Evolutionary conservation across 2,888 invertebrate genomes (phyloP).

Genomic region (Andricus quercusramuli): DNA sequence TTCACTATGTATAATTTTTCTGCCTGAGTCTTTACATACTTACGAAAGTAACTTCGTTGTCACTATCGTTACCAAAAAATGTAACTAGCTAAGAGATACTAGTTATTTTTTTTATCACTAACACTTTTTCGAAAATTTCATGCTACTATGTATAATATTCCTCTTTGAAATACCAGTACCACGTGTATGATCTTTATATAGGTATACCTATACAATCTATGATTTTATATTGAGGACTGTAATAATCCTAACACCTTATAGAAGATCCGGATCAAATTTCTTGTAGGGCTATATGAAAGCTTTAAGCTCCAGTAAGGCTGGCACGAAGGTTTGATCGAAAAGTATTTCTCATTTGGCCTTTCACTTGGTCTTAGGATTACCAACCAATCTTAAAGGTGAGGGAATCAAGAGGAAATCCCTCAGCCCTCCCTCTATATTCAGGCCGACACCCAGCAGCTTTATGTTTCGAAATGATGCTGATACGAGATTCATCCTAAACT

Average conservation of each 20-base stretch:
- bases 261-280: not conserved
- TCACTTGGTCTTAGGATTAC: constrained; percentile 73
- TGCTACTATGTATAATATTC: no score
- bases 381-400: constrained; percentile 46
- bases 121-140: no score
- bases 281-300: constrained; percentile 44
- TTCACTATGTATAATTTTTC: no score
- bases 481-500: not conserved
- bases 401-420: not conserved
- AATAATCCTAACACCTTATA: not conserved
- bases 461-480: not conserved
- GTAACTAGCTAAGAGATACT: no score
- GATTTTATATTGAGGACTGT: not conserved
- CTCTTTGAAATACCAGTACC: no score
- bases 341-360: constrained; percentile 77
- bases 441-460: not conserved
- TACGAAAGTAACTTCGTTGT: no score
- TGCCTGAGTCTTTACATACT: no score
- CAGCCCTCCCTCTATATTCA: not conserved
- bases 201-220: constrained; percentile 30
- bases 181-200: no score
- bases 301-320: constrained; percentile 57
- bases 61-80: no score
- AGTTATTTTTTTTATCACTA: no score
- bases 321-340: constrained; percentile 69